phyloP scores from a whole-genome alignment of 1,140 invertebrate species.

The Drosophila kepulauana region DNA sequence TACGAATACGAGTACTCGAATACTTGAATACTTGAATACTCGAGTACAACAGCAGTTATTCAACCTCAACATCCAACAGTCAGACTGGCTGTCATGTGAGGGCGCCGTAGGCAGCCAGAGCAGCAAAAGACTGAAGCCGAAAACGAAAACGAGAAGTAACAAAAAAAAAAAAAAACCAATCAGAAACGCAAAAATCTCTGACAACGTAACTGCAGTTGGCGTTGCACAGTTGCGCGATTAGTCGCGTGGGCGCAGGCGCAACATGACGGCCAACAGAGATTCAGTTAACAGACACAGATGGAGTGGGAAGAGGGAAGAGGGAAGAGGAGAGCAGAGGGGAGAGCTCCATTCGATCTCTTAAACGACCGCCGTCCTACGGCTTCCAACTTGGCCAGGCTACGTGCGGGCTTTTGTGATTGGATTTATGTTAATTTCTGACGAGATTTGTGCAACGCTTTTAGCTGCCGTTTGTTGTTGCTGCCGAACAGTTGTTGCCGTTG shows the following conservation, averaged over 20 bases:
- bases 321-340: neutral
- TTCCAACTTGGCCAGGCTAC: constrained; percentile 53
- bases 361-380: constrained; percentile 72
- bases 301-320: neutral
- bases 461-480: constrained; percentile 51
- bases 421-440: constrained; percentile 82
- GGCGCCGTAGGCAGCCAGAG: constrained; percentile 61
- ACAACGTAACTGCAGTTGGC: constrained; percentile 79
- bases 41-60: constrained; percentile 56
- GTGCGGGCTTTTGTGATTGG: constrained; percentile 79
- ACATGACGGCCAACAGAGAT: constrained; percentile 79
- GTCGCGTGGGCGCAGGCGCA: constrained; percentile 76
- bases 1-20: too few relatives aligned
- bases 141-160: constrained; percentile 13
- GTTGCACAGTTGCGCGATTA: constrained; percentile 63
- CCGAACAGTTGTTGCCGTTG: constrained; percentile 29
- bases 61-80: constrained; percentile 71
- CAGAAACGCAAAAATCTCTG: constrained; percentile 73
- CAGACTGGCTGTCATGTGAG: constrained; percentile 71
- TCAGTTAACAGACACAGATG: constrained; percentile 53
- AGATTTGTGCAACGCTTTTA: constrained; percentile 78
- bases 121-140: constrained; percentile 11
- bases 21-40: too few relatives aligned
- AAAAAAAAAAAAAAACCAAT: constrained; percentile 59
- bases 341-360: constrained; percentile 41